phyloP scores from a whole-genome alignment of 2,113 vertebrate genomes.

The Dipodomys ordii region DNA sequence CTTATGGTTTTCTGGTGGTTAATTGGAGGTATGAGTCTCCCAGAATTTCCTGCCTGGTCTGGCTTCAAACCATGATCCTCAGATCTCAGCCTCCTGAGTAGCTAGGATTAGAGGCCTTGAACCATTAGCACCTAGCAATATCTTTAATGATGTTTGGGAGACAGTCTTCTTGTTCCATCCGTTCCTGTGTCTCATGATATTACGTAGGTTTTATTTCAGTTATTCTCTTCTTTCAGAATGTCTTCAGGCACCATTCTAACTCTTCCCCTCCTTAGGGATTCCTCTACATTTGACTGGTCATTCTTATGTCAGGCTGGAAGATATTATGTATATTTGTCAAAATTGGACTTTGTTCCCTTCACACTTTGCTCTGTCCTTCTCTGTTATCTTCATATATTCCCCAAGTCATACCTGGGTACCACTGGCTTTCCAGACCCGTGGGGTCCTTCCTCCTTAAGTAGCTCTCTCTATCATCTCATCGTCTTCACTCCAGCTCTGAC shows the following conservation, averaged over 20 bases:
- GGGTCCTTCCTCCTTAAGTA: fast-evolving
- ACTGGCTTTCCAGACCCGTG: background rate
- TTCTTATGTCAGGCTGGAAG: background rate
- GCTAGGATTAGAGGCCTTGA: too few species aligned
- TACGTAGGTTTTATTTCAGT: background rate
- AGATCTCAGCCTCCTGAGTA: too few species aligned
- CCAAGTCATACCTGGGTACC: fast-evolving
- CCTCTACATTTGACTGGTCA: background rate
- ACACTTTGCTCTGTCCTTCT: background rate
- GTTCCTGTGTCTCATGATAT: background rate
- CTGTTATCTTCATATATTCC: background rate
- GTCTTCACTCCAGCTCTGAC: background rate
- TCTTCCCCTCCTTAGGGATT: background rate
- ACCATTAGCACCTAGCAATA: too few species aligned
- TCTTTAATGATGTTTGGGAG: background rate
- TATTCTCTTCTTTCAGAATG: background rate
- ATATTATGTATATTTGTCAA: background rate
- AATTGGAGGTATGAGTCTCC: too few species aligned
- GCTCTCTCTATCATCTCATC: background rate
- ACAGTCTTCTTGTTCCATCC: background rate
- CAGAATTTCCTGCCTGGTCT: too few species aligned
- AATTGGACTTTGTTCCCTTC: background rate
- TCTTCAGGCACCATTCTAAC: background rate
- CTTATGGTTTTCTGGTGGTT: too few species aligned
- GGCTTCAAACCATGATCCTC: too few species aligned